These are phyloP conservation scores for Apocrypta bakeri DNA, from an alignment of 1,140 invertebrate species.

Conservation along the genomic window DNA sequence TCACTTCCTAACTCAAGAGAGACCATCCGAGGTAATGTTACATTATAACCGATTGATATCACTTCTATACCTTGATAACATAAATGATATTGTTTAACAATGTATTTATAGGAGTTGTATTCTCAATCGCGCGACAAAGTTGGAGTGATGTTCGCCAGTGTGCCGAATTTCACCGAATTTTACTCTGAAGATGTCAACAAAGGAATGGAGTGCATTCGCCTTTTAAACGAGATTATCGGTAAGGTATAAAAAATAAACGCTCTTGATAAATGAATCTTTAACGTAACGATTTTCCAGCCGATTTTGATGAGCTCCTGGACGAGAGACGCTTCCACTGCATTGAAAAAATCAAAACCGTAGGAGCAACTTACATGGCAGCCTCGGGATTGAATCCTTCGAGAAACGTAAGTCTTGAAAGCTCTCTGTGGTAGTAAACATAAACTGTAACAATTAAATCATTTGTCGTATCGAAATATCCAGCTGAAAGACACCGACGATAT, in stretches of 20 bases:
- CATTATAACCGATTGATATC: too few species aligned
- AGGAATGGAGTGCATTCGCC: constrained; percentile 96
- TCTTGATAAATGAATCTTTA: background rate
- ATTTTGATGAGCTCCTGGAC: constrained; percentile 94
- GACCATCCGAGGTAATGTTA: constrained; percentile 81
- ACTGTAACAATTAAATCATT: background rate
- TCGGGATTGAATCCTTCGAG: constrained; percentile 92
- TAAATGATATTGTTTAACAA: too few species aligned
- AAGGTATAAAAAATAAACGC: constrained; percentile 55
- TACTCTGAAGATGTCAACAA: constrained; percentile 98
- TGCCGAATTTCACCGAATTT: constrained; percentile 98
- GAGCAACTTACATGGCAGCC: constrained; percentile 98
- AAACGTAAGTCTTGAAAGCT: constrained; percentile 74
- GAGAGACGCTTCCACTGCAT: constrained; percentile 92
- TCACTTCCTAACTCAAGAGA: constrained; percentile 90
- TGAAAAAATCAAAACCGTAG: constrained; percentile 99
- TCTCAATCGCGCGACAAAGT: constrained; percentile 94
- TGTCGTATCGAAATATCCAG: constrained; percentile 57
- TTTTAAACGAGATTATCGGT: constrained; percentile 99
- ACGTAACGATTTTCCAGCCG: constrained; percentile 77
- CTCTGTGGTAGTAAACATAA: background rate
- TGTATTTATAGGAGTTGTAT: constrained; percentile 93
- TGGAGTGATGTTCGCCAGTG: constrained; percentile 97
- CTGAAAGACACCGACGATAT: constrained; percentile 77
- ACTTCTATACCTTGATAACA: too few species aligned